phyloP scores from a whole-genome alignment of 2,888 invertebrate genomes.

The Polymixis flavicincta region DNA sequence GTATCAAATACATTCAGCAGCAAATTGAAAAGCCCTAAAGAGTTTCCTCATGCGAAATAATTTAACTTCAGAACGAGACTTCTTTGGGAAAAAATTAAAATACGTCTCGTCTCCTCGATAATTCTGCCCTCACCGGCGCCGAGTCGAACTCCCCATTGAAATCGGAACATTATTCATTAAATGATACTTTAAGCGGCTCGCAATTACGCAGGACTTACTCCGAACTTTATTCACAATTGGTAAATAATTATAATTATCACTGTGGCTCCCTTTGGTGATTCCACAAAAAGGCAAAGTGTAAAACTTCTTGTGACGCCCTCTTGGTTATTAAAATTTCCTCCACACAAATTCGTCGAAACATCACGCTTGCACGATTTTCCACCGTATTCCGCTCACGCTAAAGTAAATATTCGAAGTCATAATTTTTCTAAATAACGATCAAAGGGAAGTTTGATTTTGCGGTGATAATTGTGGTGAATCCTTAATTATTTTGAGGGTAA shows the following conservation, averaged over 20 bases:
- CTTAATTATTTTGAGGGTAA: constrained; percentile 91
- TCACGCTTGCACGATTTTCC: constrained; percentile 69
- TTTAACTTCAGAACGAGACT: constrained; percentile 83
- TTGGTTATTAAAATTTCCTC: constrained; percentile 88
- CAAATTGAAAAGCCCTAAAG: constrained; percentile 82
- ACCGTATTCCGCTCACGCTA: constrained; percentile 71
- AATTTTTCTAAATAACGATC: constrained; percentile 83
- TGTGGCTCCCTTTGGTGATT: constrained; percentile 84
- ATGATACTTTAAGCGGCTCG: constrained; percentile 86
- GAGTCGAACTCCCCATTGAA: constrained; percentile 78
- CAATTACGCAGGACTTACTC: constrained; percentile 82
- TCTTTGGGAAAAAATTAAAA: constrained; percentile 81
- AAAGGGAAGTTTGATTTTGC: constrained; percentile 89
- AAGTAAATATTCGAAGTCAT: constrained; percentile 73
- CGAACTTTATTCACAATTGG: constrained; percentile 87
- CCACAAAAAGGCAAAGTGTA: constrained; percentile 87
- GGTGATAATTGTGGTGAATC: constrained; percentile 90
- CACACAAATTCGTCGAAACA: constrained; percentile 77
- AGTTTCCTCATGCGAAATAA: constrained; percentile 85
- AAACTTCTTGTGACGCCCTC: constrained; percentile 85
- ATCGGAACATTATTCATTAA: constrained; percentile 84
- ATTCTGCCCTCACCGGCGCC: constrained; percentile 77
- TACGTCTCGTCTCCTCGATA: constrained; percentile 76
- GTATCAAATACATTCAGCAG: constrained; percentile 77
- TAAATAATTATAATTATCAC: constrained; percentile 90